phyloP scores from a whole-genome alignment of 2,888 invertebrate genomes.

The Thysanoteuthis rhombus region DNA sequence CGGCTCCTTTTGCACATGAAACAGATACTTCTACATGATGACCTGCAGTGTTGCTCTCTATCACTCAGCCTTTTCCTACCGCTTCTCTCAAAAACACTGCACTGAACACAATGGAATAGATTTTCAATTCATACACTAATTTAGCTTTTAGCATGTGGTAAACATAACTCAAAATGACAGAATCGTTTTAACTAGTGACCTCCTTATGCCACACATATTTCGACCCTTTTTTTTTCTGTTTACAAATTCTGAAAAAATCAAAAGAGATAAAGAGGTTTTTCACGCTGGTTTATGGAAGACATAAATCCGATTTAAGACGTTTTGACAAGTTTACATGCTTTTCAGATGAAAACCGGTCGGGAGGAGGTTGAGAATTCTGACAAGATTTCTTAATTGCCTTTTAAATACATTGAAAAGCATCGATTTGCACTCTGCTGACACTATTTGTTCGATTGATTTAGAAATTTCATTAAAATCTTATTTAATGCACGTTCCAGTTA shows the following conservation, averaged over 20 bases:
- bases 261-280: too few species aligned
- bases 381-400: not conserved
- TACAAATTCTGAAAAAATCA: too few species aligned
- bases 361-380: not conserved
- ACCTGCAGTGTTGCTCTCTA: too few species aligned
- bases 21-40: too few species aligned
- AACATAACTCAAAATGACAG: not conserved
- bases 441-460: not conserved
- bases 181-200: not conserved
- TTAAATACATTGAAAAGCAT: not conserved
- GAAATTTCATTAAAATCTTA: not conserved
- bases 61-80: too few species aligned
- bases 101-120: too few species aligned
- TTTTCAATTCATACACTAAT: too few species aligned
- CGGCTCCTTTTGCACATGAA: too few species aligned
- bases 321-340: slow-evolving; percentile 12
- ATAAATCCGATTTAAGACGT: not conserved
- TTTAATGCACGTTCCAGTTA: not conserved
- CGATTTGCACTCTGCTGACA: not conserved
- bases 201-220: not conserved
- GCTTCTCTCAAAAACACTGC: too few species aligned
- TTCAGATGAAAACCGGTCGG: not conserved
- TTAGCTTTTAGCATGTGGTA: not conserved
- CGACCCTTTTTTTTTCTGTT: too few species aligned
- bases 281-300: not conserved